Conservation (phyloP, 1,140 invertebrate genomes). For the Reticulitermes speratus region DNA sequence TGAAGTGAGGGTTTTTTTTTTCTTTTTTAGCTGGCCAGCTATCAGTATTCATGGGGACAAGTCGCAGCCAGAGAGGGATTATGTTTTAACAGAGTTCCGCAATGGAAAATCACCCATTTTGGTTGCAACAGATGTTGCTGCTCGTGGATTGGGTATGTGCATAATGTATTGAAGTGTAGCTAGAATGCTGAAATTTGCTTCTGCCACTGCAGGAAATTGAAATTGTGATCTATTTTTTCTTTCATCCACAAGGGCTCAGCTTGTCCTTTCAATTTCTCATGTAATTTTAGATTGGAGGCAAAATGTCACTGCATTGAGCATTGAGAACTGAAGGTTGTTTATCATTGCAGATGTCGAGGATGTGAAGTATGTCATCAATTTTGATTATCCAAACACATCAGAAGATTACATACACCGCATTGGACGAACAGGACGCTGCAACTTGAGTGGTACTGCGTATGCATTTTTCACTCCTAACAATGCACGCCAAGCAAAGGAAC, state of each 20-base stretch:
- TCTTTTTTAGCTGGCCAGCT: constrained; percentile 67
- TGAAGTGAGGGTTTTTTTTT: not conserved
- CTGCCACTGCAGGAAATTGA: too few species aligned
- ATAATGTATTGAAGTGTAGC: not conserved
- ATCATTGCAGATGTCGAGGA: constrained; percentile 63
- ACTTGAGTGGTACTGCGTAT: constrained; percentile 68
- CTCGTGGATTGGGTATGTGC: constrained; percentile 65
- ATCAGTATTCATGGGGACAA: constrained; percentile 98
- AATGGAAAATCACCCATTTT: constrained; percentile 60
- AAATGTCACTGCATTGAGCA: not conserved
- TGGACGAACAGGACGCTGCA: constrained; percentile 64
- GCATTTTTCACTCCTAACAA: constrained; percentile 69
- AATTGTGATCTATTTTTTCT: too few species aligned
- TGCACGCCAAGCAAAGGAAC: constrained; percentile 58
- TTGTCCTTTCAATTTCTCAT: not conserved
- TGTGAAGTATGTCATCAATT: constrained; percentile 74
- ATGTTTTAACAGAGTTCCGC: constrained; percentile 79
- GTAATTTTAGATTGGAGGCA: not conserved
- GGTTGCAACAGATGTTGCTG: constrained; percentile 73
- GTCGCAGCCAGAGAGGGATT: constrained; percentile 94
- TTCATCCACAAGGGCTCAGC: too few species aligned
- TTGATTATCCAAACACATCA: constrained; percentile 68
- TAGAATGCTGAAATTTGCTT: too few species aligned
- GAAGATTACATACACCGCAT: constrained; percentile 76
- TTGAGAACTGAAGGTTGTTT: too few species aligned